Evolutionary conservation across 1,140 invertebrate genomes (phyloP).

Genomic region (Drosophila saltans): DNA sequence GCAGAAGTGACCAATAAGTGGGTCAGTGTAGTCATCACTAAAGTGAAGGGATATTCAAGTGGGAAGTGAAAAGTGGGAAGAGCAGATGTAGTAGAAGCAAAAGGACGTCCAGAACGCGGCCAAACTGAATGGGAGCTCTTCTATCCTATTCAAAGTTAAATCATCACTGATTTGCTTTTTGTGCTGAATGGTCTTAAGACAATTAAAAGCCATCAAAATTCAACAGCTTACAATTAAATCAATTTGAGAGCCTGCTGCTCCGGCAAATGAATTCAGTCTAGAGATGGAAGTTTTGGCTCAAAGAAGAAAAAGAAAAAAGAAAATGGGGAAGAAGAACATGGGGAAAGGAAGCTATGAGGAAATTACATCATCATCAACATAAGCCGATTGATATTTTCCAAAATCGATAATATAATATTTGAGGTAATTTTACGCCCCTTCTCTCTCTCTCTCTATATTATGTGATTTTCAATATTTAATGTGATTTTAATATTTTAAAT

Average conservation of each 20-base stretch:
- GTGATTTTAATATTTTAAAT: background rate
- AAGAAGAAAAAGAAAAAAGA: background rate
- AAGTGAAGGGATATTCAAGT: conserved; percentile 14
- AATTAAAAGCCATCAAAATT: conserved; percentile 79
- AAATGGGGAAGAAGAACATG: too few relatives aligned
- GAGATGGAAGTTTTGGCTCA: background rate
- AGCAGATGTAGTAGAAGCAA: background rate
- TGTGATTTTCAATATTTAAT: background rate
- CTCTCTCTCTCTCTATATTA: background rate
- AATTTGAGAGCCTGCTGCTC: conserved; percentile 45
- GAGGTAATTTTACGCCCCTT: too few relatives aligned
- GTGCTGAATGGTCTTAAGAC: conserved; percentile 56
- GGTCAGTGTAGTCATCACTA: conserved; percentile 70
- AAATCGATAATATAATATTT: too few relatives aligned
- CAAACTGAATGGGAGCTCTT: conserved; percentile 22
- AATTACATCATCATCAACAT: background rate
- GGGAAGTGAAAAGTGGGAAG: background rate
- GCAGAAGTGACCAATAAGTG: conserved; percentile 79
- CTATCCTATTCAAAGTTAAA: conserved; percentile 19
- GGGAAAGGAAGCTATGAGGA: background rate
- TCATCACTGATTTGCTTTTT: conserved; percentile 61
- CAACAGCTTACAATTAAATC: conserved; percentile 75
- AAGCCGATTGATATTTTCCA: conserved; percentile 3
- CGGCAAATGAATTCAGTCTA: conserved; percentile 41
- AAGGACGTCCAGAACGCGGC: conserved; percentile 20